phyloP scores from a whole-genome alignment of 2,888 invertebrate species.

The Meganola albula region DNA sequence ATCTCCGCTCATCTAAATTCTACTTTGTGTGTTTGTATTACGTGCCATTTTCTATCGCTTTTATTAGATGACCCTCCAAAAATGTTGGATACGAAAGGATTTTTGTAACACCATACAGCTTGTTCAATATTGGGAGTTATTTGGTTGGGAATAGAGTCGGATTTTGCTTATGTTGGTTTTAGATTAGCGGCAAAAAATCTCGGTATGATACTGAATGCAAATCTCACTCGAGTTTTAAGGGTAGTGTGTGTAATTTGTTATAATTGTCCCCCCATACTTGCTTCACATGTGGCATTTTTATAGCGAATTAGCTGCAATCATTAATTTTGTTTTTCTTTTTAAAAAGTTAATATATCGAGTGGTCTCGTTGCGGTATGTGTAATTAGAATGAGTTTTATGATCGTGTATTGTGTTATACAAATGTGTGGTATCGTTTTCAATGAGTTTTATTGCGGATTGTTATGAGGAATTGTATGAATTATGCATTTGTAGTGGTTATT shows the following conservation, averaged over 20 bases:
- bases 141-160: conserved; percentile 15
- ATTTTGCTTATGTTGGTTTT: conserved; percentile 23
- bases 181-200: conserved; percentile 59
- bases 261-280: conserved; percentile 63
- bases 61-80: conserved; percentile 64
- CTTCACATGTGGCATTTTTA: conserved; percentile 77
- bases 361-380: conserved; percentile 49
- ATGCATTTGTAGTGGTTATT: conserved; percentile 26
- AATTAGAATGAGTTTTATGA: conserved; percentile 53
- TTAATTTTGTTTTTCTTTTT: conserved; percentile 76
- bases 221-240: conserved; percentile 76
- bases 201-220: conserved; percentile 69
- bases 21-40: conserved; percentile 31
- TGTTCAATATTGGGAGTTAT: conserved; percentile 21
- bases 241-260: conserved; percentile 76
- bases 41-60: conserved; percentile 38
- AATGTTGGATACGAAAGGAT: conserved; percentile 29
- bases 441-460: conserved; percentile 44
- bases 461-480: conserved; percentile 37
- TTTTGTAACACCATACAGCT: conserved; percentile 21
- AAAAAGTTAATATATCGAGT: conserved; percentile 67
- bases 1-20: conserved; percentile 26
- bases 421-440: conserved; percentile 61
- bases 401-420: conserved; percentile 41
- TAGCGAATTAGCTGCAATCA: conserved; percentile 76